Evolutionary conservation across 2,113 vertebrate genomes (phyloP).

Genomic region (Tyto alba): DNA sequence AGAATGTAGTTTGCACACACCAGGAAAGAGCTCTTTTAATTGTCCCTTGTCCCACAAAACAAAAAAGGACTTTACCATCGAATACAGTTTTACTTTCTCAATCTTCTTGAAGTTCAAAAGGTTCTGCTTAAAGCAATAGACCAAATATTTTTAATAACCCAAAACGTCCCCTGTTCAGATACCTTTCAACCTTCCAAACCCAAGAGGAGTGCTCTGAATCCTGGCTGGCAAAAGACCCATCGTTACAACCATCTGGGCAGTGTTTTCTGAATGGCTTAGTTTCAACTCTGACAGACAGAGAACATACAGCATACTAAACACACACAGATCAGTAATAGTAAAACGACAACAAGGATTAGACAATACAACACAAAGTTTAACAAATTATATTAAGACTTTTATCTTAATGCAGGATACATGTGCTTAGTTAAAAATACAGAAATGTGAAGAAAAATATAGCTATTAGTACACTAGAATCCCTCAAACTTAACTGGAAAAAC

Average conservation of each 20-base stretch:
- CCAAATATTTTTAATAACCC: neutral
- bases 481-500: neutral
- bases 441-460: neutral
- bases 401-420: neutral
- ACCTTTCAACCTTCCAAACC: neutral
- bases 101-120: neutral
- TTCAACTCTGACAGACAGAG: neutral
- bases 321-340: neutral
- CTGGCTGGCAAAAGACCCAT: neutral
- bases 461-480: neutral
- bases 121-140: neutral
- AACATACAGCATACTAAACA: neutral
- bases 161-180: neutral
- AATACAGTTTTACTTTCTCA: neutral
- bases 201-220: neutral
- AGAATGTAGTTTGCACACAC: neutral
- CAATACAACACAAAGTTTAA: neutral
- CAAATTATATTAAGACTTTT: constrained; percentile 22
- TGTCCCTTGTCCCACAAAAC: neutral
- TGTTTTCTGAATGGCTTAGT: neutral
- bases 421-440: neutral
- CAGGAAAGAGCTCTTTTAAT: neutral
- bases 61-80: neutral
- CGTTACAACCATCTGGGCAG: neutral
- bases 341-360: neutral